Evolutionary conservation across 2,888 invertebrate genomes (phyloP), one percentile per base, ranked within the genome.

Genomic region (Hirudinaria manillensis): DNA sequence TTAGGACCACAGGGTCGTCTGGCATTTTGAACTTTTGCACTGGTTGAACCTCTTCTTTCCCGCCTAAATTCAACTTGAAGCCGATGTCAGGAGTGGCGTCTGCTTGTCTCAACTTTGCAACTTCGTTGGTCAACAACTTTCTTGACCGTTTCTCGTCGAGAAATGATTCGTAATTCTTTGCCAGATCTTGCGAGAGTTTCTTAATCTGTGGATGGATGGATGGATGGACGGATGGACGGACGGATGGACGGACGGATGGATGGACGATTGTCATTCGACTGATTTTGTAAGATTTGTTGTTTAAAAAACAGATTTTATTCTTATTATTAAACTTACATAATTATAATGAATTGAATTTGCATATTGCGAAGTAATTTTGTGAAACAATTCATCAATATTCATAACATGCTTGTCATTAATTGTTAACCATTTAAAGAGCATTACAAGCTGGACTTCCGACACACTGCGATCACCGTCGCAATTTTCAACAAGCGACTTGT

Each of bases 1-100:
- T 61, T 19, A 61, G 61, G n/a, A 61, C 6, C 13, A 61, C 61
- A 24, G 61, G 61, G n/a, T 61, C 61, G 19, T 61, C 29, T 61
- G 61, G n/a, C 13, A 7, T 29, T 45, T 45, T 45, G 45, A 45
- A 45, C 45, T 45, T 45, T 45, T 45, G 45, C 10, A 10, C 45
- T 36, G 36, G 36, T 56, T 3, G 56, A 27, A 56, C 56, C 56
- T 4, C n/a, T 61, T 61, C 61, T 1, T 61, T 16, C 29, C 10
- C 24, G 61, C 10, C 29, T 61, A 2, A n/a, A 29, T 61, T 29
- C 0, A 61, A 29, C 29, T 16, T 61, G 24, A 27, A 7, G 10
- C 10, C 21, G 29, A 61, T 21, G 1, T 61, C 10, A 2, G 24
- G 10, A 27, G 21, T 16, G 24, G 10, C 61, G 61, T 61, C 61